phyloP scores from a whole-genome alignment of 2,113 vertebrate species.

The Siniperca knerii region DNA sequence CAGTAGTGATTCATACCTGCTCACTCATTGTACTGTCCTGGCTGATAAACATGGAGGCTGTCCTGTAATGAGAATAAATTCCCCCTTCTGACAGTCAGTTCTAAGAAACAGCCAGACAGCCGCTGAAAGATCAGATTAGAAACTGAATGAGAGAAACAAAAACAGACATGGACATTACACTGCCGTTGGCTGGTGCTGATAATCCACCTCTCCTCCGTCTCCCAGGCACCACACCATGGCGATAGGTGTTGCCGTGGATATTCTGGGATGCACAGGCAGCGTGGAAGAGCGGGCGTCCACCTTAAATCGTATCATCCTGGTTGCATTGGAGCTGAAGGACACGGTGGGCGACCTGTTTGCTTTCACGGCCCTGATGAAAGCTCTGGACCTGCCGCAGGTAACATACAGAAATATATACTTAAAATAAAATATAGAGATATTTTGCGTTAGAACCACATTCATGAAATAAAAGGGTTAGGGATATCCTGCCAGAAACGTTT shows the following conservation, averaged over 20 bases:
- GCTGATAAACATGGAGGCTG: neutral
- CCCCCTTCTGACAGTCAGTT: neutral
- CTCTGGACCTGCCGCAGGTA: slow-evolving; percentile 97
- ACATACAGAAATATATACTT: neutral
- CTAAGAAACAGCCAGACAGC: neutral
- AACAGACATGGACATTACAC: neutral
- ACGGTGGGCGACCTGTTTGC: slow-evolving; percentile 93
- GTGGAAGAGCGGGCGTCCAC: slow-evolving; percentile 92
- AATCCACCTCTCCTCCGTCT: neutral
- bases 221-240: slow-evolving; percentile 94
- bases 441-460: no score
- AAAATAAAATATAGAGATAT: neutral
- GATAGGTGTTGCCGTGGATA: slow-evolving; percentile 95
- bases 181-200: neutral
- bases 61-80: no score
- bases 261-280: slow-evolving; percentile 93
- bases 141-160: neutral
- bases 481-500: neutral
- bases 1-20: neutral
- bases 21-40: neutral
- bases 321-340: slow-evolving; percentile 94
- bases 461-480: no score
- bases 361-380: slow-evolving; percentile 97
- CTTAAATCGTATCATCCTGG: slow-evolving; percentile 93
- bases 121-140: slow-evolving; percentile 3